Evolutionary conservation across 2,888 invertebrate genomes (phyloP).

Genomic region (Yponomeuta evonymella): DNA sequence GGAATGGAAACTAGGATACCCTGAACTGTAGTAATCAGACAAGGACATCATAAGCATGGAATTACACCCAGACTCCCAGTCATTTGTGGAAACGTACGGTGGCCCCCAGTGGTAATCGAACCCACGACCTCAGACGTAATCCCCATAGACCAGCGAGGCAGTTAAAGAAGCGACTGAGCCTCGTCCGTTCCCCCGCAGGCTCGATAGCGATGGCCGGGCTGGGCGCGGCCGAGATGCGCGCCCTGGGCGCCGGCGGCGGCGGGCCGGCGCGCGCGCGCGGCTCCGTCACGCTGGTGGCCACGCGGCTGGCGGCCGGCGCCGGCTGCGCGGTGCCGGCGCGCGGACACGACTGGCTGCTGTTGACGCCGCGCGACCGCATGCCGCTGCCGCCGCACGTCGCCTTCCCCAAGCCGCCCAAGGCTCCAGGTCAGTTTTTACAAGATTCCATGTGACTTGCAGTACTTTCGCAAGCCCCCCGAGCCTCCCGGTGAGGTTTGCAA

Average conservation of each 20-base stretch:
- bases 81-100: no score
- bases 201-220: constrained; percentile 73
- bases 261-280: constrained; percentile 46
- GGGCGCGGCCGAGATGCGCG: constrained; percentile 65
- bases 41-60: no score
- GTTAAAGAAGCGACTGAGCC: no score
- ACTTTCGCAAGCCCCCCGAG: constrained; percentile 39
- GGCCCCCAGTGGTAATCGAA: no score
- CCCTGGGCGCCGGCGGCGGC: constrained; percentile 33
- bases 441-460: no score
- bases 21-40: no score
- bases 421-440: constrained; percentile 76
- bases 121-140: no score
- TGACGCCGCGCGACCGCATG: constrained; percentile 84
- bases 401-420: constrained; percentile 94
- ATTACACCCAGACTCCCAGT: no score
- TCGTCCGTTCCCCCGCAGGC: constrained; percentile 42
- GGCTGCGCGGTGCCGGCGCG: constrained; percentile 58
- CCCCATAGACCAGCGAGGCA: no score
- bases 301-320: constrained; percentile 55
- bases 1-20: no score
- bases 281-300: constrained; percentile 57
- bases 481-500: no score
- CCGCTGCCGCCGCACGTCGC: constrained; percentile 88
- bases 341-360: constrained; percentile 82